Conservation (phyloP, 37 sponge, comb jelly and placozoan genomes). For the Chondrilla cf. caribensis region DNA sequence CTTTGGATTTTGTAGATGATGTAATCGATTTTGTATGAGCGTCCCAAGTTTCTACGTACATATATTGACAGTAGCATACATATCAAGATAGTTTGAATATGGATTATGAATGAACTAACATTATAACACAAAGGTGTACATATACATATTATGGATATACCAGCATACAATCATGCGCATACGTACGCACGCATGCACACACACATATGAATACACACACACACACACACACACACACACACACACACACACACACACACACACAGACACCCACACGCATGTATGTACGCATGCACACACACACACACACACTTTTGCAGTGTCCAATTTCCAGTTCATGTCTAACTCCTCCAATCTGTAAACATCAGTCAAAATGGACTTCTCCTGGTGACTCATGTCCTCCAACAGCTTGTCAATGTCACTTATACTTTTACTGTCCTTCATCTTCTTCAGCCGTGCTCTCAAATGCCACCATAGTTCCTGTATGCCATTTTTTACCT, state of each 20-base stretch:
- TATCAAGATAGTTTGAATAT: not conserved
- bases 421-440: not conserved
- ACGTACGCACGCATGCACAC: too few relatives aligned
- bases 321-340: too few relatives aligned
- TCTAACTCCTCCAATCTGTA: constrained; percentile 32
- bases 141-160: too few relatives aligned
- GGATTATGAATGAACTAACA: too few relatives aligned
- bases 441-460: constrained; percentile 11
- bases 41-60: not conserved
- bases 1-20: constrained; percentile 54
- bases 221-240: too few relatives aligned
- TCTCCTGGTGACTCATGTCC: constrained; percentile 24
- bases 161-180: too few relatives aligned
- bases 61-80: not conserved
- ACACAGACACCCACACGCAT: too few relatives aligned
- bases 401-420: not conserved
- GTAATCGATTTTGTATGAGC: constrained; percentile 38
- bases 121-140: too few relatives aligned
- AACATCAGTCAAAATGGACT: constrained; percentile 21
- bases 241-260: too few relatives aligned
- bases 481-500: constrained; percentile 31
- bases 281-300: too few relatives aligned
- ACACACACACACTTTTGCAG: too few relatives aligned
- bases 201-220: not conserved
- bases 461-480: constrained; percentile 68